Percentiles rank a stretch among this genome's conserved stretches.
These are phyloP conservation scores for Arctopsyche grandis DNA, from an alignment of 1,140 invertebrate species.

Conservation along the genomic window DNA sequence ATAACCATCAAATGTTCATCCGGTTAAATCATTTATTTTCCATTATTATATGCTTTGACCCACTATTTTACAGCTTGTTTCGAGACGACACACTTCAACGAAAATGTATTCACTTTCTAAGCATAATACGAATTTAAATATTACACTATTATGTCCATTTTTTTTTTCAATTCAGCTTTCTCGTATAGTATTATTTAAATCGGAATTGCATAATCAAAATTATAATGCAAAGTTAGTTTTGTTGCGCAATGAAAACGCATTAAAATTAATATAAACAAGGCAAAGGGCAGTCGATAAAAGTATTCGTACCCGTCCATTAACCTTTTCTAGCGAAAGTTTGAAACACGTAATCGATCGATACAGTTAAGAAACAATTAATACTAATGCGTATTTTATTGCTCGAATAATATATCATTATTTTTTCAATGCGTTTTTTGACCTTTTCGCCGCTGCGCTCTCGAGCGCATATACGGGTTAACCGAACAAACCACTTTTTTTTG, in stretches of 20 bases:
- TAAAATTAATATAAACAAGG: too few species aligned
- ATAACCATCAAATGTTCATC: too few species aligned
- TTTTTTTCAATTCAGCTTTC: background rate
- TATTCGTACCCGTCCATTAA: too few species aligned
- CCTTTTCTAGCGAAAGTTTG: background rate
- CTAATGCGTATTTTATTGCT: background rate
- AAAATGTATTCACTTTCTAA: constrained; percentile 38
- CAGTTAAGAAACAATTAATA: too few species aligned
- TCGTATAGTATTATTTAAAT: background rate
- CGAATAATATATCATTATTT: constrained; percentile 14
- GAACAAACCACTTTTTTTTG: constrained; percentile 13
- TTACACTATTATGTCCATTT: background rate
- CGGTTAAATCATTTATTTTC: too few species aligned
- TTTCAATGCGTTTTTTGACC: constrained; percentile 30
- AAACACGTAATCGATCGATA: background rate
- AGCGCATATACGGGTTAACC: constrained; percentile 7
- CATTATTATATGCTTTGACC: background rate
- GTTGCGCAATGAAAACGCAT: too few species aligned
- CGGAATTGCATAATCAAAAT: background rate
- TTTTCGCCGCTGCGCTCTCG: constrained; percentile 3
- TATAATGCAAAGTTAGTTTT: too few species aligned
- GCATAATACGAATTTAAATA: background rate
- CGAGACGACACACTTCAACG: background rate
- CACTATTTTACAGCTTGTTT: constrained; percentile 1
- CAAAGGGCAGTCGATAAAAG: too few species aligned